These are phyloP conservation scores for Blennius ocellaris DNA, from an alignment of 2,113 vertebrate species.

Conservation along the genomic window DNA sequence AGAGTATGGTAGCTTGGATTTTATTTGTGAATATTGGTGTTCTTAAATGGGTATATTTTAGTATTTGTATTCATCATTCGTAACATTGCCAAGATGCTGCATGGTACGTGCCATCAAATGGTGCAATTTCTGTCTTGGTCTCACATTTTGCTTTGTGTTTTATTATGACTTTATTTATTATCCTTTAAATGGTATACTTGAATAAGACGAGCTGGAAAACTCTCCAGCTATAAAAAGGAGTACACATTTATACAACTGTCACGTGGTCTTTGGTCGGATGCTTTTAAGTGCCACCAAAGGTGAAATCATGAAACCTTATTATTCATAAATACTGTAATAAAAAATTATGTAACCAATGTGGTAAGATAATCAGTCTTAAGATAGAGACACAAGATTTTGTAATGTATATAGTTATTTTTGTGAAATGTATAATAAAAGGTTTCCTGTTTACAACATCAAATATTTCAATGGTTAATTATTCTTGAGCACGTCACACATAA, in stretches of 20 bases:
- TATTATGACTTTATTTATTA: conserved; percentile 39
- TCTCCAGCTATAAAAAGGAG: conserved; percentile 59
- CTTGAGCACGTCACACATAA: not conserved
- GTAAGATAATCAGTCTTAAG: not conserved
- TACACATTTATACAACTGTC: conserved; percentile 17
- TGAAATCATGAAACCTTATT: conserved; percentile 1
- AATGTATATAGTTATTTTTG: conserved; percentile 7
- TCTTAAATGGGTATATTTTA: conserved; percentile 37
- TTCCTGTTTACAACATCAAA: not conserved
- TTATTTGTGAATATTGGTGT: conserved; percentile 56
- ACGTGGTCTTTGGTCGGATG: conserved; percentile 12
- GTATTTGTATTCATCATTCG: conserved; percentile 61
- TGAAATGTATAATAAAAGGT: not conserved
- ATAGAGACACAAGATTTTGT: conserved; percentile 3
- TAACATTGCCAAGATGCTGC: conserved; percentile 61
- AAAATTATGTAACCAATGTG: not conserved
- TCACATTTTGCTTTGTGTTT: conserved; percentile 36
- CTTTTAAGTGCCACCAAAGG: conserved; percentile 12
- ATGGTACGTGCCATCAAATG: conserved; percentile 73
- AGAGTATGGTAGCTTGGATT: conserved; percentile 44
- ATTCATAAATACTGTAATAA: conserved; percentile 44
- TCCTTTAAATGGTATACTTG: conserved; percentile 72
- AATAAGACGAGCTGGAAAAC: conserved; percentile 72
- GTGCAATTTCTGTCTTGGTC: conserved; percentile 71
- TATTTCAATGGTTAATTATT: not conserved